A percentile compares a stretch with the other conserved stretches of the same genome.
phyloP scores from a whole-genome alignment of 2,888 invertebrate species.

The Mechanitis messenoides region DNA sequence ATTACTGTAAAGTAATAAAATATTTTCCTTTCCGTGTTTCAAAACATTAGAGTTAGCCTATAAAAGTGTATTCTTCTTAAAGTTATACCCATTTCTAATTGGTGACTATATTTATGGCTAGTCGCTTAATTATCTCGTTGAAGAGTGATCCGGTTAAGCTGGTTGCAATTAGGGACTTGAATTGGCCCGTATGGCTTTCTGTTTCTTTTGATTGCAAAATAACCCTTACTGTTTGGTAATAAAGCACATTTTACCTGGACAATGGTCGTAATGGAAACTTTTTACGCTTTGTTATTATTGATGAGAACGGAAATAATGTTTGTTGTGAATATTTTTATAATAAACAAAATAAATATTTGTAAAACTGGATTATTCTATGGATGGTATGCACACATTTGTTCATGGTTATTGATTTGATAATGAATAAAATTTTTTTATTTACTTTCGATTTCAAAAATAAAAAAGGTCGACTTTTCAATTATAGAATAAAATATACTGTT shows the following conservation, averaged over 20 bases:
- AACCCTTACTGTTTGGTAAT: background rate
- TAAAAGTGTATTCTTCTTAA: background rate
- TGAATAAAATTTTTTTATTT: too few species aligned
- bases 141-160: constrained; percentile 8
- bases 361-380: too few species aligned
- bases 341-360: too few species aligned
- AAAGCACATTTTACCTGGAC: background rate
- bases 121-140: constrained; percentile 4
- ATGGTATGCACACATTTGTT: too few species aligned
- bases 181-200: constrained; percentile 8
- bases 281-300: too few species aligned
- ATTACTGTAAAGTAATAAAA: background rate
- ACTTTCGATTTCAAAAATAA: too few species aligned
- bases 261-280: too few species aligned
- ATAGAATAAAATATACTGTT: too few species aligned
- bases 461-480: too few species aligned
- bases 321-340: too few species aligned
- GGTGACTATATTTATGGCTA: constrained; percentile 11
- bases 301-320: too few species aligned
- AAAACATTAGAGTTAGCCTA: constrained; percentile 11
- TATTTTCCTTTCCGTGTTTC: background rate
- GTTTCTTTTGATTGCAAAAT: background rate
- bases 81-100: constrained; percentile 6
- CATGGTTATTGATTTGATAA: too few species aligned
- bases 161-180: constrained; percentile 4